phyloP scores from a whole-genome alignment of 2,797 vertebrate species.

The Sparidentex hasta region DNA sequence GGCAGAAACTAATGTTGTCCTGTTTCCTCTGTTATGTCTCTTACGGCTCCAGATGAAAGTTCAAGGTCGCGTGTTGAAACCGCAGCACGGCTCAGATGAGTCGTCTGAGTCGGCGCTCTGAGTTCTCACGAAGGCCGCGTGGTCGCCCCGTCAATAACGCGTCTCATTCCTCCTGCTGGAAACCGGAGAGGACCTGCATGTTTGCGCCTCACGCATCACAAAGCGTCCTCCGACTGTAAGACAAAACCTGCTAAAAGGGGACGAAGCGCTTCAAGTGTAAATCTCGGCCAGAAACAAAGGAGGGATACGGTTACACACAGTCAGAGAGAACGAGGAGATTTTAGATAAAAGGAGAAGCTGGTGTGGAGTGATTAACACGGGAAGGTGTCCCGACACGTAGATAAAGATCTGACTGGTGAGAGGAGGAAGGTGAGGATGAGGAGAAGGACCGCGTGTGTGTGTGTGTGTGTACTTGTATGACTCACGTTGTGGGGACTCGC shows the following conservation, averaged over 20 bases:
- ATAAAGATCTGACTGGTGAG: constrained; percentile 11
- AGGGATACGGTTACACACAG: constrained; percentile 37
- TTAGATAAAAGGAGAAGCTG: constrained; percentile 20
- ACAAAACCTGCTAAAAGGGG: constrained; percentile 28
- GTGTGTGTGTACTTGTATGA: too few species aligned
- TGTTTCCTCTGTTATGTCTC: constrained; percentile 58
- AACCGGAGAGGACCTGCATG: constrained; percentile 41
- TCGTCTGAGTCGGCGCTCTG: constrained; percentile 8
- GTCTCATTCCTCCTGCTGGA: constrained; percentile 3
- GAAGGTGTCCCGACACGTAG: constrained; percentile 66
- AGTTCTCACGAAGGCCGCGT: constrained; percentile 50
- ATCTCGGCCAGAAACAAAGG: constrained; percentile 30
- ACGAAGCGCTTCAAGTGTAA: constrained; percentile 16
- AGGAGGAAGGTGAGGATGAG: constrained; percentile 20
- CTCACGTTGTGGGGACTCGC: too few species aligned
- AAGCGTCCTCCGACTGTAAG: constrained; percentile 14
- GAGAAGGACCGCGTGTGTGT: neutral
- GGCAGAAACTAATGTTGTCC: neutral
- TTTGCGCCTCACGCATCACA: constrained; percentile 9
- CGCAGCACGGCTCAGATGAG: constrained; percentile 11
- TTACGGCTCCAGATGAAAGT: constrained; percentile 32
- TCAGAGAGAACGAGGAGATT: constrained; percentile 14
- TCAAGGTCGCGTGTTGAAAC: constrained; percentile 53
- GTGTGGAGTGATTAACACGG: constrained; percentile 46
- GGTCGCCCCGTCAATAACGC: constrained; percentile 26